Base-by-base conservation (phyloP, 2,113 vertebrate species). In the Tyrannus savana region DNA sequence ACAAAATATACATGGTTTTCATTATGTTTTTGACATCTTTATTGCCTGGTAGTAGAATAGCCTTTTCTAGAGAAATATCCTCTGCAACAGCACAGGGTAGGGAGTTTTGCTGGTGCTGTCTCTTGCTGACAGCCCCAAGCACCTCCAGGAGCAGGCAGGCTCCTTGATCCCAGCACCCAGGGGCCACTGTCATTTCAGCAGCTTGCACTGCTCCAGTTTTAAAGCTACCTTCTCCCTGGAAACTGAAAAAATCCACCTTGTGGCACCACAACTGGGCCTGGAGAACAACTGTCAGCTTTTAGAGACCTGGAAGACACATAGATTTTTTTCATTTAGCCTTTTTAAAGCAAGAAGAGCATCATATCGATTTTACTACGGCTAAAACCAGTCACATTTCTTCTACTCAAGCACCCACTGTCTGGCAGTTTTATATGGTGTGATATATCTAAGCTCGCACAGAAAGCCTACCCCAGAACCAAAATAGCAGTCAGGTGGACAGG, bases 121-220 rank as follows among this genome's bases (percentile, higher is more conserved):
- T 56, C n/a, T 10, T 9, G 21, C 39, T 4, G 1, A 4, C 25
- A 22, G 75, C 46, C 33, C 44, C 1, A 0, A 4, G 16, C 24
- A 25, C 7, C 30, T 8, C 23, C 8, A 1, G 31, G 19, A 49
- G 11, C 5, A 4, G 35, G 4, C 1, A 4, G 22, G 22, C 18
- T 72, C 33, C 58, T 35, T 0, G 0, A 33, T 10, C 37, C 55
- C 27, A 3, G 5, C 0, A 0, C 8, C 50, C 47, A 33, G 62
- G 19, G 19, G 52, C 44, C 11, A 1, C 42, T 24, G 8, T 3
- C 75, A 17, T 19, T 17, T 23, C 33, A 4, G 18, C 42, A 63
- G 46, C 17, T 21, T 19, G 4, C 6, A 4, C 2, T 15, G 10
- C 31, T 69, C 42, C 19, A 1, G 0, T n/a, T 58, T 27, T 5